Percentiles rank a stretch among this genome's conserved stretches.
These are phyloP conservation scores for Sabatieria punctata DNA, from an alignment of 2,888 invertebrate genomes.

Conservation along the genomic window DNA sequence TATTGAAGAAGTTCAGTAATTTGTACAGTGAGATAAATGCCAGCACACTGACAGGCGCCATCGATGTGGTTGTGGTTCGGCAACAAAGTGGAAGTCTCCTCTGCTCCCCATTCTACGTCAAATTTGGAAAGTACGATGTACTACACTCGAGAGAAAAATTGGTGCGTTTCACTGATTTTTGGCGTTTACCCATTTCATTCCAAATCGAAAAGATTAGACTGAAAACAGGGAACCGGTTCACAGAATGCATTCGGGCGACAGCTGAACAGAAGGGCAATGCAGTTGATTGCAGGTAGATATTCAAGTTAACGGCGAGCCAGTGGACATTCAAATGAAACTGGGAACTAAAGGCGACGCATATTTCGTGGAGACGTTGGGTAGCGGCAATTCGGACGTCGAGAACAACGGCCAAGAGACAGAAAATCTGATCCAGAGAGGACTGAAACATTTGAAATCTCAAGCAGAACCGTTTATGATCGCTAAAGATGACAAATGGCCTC, in stretches of 20 bases:
- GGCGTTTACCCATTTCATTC: no score
- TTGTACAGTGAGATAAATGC: constrained; percentile 93
- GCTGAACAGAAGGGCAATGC: no score
- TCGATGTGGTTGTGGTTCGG: constrained; percentile 87
- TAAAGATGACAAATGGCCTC: no score
- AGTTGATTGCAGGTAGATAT: constrained; percentile 49
- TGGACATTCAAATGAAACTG: constrained; percentile 80
- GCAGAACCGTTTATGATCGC: no score
- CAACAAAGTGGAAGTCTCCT: constrained; percentile 79
- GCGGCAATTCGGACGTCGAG: constrained; percentile 3
- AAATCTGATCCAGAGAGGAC: no score
- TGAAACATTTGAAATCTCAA: no score
- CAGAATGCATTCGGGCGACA: no score
- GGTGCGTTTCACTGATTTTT: no score
- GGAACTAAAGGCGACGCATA: constrained; percentile 95
- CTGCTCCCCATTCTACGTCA: constrained; percentile 91
- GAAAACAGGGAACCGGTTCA: no score
- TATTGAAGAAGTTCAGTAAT: constrained; percentile 76
- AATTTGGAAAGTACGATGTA: constrained; percentile 92
- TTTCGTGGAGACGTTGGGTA: constrained; percentile 68
- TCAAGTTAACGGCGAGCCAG: constrained; percentile 78
- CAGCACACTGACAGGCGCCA: constrained; percentile 87
- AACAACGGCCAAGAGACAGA: no score
- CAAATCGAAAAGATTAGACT: no score
- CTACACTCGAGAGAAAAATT: constrained; percentile 84